Evolutionary conservation across 2,113 vertebrate genomes (phyloP), one percentile per base, ranked within the genome.

Genomic region (Hypocryptadius cinnamomeus): DNA sequence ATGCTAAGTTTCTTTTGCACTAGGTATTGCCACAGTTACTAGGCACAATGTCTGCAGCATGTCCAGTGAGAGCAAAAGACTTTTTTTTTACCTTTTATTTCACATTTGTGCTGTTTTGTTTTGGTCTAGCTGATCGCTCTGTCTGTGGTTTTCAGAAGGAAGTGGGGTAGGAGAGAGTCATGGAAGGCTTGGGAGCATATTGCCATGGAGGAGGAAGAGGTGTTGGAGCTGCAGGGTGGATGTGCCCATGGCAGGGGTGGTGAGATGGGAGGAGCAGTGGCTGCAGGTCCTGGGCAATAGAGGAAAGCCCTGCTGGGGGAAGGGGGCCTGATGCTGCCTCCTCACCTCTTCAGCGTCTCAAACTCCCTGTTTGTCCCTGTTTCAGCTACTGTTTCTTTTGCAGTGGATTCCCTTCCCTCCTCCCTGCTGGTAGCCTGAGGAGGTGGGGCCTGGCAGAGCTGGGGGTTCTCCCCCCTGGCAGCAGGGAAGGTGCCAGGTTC

Each of bases 21-120:
- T 92, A 94, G 72, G 28, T 85, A 10, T 20, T 95, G 89, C 68
- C 89, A 84, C 89, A 86, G 59, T 79, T 92, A 85, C 60, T 90
- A 90, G 85, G 71, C 95, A 80, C 92, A 77, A 15, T 76, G 84
- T 88, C 80, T 95, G 72, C 87, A 94, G 95, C 95, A 95, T 95
- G 95, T 88, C 63, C 87, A 92, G 57, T 70, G 84, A 76, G 86
- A 90, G 56, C 56, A 71, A 42, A 89, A 93, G 19, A 44, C 2
- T 8, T 79, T 37, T 51, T 53, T 78, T 61, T 77, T 18, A 60
- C 57, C 6, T 78, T 92, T 63, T 88, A 25, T 93, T 93, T 94
- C 92, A 92, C 72, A 24, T 88, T 56, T 77, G 64, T 84, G 89
- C 90, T 92, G 68, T 35, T 94, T 87, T 92, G 44, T 68, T 78